Evolutionary conservation across 2,113 vertebrate genomes (phyloP).

Genomic region (Aptenodytes forsteri): DNA sequence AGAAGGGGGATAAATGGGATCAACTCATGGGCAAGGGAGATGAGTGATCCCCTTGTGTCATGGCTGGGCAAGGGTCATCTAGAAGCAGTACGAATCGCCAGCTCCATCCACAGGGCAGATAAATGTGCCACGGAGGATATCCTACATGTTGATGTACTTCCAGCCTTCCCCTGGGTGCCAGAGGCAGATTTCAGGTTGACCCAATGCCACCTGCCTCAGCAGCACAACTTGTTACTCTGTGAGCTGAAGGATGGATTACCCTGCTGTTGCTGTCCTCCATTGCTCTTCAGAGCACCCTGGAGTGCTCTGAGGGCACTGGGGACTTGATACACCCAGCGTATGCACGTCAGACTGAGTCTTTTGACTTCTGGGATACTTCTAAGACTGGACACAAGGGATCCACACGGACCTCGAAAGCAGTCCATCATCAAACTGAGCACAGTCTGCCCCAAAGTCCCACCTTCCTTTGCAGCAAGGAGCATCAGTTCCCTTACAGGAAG

Average conservation of each 20-base stretch:
- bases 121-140: neutral
- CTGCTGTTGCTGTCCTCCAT: rapidly evolving
- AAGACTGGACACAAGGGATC: neutral
- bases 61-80: neutral
- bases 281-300: neutral
- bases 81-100: rapidly evolving
- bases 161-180: neutral
- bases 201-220: neutral
- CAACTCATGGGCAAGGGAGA: rapidly evolving
- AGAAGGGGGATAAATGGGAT: neutral
- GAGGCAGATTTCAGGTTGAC: neutral
- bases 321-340: neutral
- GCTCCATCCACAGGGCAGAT: neutral
- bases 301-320: neutral
- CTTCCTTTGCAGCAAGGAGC: neutral
- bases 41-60: neutral
- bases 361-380: neutral
- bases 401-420: neutral
- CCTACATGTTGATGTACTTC: rapidly evolving
- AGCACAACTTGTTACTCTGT: neutral
- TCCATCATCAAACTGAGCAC: neutral
- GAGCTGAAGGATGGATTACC: neutral
- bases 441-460: neutral
- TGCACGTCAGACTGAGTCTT: rapidly evolving
- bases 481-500: neutral